Percentiles rank a stretch among this genome's conserved stretches.
Conservation (phyloP, 2,113 vertebrate genomes). For the Gracilinanus agilis region DNA sequence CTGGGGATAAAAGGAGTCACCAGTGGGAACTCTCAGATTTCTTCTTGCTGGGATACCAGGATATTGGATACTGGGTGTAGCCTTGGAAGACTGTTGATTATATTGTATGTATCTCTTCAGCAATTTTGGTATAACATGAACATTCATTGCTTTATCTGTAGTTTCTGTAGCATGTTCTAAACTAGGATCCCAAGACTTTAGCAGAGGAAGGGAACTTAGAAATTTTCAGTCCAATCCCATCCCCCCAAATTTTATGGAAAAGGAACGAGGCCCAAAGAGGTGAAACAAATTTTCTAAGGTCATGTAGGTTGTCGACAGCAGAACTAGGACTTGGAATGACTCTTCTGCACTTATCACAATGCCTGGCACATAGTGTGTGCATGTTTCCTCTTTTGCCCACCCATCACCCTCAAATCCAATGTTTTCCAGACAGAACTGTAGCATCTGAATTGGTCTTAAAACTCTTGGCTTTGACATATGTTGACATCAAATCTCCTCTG, state of each 20-base stretch:
- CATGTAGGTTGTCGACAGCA: background rate
- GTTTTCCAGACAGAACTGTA: too few relatives aligned
- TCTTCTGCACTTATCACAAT: background rate
- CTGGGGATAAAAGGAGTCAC: background rate
- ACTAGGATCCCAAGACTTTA: background rate
- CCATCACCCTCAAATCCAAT: too few relatives aligned
- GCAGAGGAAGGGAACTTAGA: background rate
- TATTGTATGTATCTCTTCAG: too few relatives aligned
- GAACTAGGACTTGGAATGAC: background rate
- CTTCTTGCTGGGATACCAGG: too few relatives aligned
- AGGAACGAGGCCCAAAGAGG: background rate
- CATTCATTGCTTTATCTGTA: background rate
- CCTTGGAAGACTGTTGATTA: too few relatives aligned
- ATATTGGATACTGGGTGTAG: too few relatives aligned
- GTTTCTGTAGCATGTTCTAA: background rate
- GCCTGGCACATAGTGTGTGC: too few relatives aligned
- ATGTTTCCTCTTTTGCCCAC: too few relatives aligned
- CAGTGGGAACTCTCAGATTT: background rate
- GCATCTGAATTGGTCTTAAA: too few relatives aligned
- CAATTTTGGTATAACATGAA: background rate
- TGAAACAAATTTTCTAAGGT: background rate
- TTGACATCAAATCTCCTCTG: too few relatives aligned
- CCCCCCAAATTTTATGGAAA: background rate
- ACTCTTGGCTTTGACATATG: too few relatives aligned
- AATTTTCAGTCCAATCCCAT: background rate